A percentile compares a stretch with the other conserved stretches of the same genome.
Conservation (phyloP, 2,113 vertebrate species). For the Gasterosteus aculeatus region DNA sequence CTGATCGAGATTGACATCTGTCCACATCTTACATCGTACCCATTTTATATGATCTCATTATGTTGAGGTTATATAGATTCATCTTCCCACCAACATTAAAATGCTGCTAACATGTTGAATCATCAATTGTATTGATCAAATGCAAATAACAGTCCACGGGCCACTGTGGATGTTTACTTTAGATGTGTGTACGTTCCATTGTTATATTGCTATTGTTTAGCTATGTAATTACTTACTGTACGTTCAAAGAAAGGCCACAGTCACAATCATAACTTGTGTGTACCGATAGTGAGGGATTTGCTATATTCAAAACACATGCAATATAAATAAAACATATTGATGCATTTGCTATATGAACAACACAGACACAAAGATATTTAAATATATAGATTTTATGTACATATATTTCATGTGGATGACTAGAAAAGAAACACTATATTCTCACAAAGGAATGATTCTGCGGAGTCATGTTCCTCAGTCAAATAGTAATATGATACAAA, state of each 20-base stretch:
- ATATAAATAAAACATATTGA: neutral
- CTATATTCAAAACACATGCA: neutral
- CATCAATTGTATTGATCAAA: neutral
- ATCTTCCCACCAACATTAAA: neutral
- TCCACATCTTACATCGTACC: neutral
- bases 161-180: neutral
- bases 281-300: neutral
- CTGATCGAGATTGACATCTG: neutral
- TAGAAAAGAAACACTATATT: conserved; percentile 77
- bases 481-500: conserved; percentile 95
- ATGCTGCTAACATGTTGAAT: neutral
- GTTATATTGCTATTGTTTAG: neutral
- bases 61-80: neutral
- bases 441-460: conserved; percentile 78
- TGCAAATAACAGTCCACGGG: neutral
- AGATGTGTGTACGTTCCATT: neutral
- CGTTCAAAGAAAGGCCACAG: neutral
- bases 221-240: neutral
- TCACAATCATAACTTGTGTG: neutral
- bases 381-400: conserved; percentile 84
- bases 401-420: conserved; percentile 79
- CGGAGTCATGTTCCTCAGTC: conserved; percentile 87
- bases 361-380: conserved; percentile 62
- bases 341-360: conserved; percentile 32
- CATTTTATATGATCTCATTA: neutral